Evolutionary conservation across 92 coral and sea anemone genomes (phyloP), one percentile per base, ranked within the genome.

Genomic region (Desmophyllum pertusum): DNA sequence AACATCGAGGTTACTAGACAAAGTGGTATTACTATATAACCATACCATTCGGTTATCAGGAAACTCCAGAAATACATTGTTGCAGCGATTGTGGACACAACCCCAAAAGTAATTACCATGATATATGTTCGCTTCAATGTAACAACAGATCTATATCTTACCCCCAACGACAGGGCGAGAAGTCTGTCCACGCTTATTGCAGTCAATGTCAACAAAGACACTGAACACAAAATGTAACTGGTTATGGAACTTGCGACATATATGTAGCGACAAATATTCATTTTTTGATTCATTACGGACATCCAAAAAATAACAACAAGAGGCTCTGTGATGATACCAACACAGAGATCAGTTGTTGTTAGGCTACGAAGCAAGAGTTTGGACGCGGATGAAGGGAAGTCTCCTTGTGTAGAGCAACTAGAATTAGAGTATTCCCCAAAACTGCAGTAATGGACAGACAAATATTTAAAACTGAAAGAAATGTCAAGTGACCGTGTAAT

Each of bases 291-390:
- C 7, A 50, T 50, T 15, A 50, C 11, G 18, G 55, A 50, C 13
- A 50, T 13, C 55, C 55, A 21, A 50, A 13, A 50, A 50, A 50
- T 21, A 50, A 21, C 18, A 13, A 3, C 15, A 50, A 50, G 18
- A 6, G 55, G 15, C 55, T n/a, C n/a, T n/a, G n/a, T n/a, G n/a
- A n/a, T 1, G 4, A 68, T 15, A 69, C 85, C 68, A 36, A 81
- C 85, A 48, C 35, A 68, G 18, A 81, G 77, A 81, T 81, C 86
- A 15, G 86, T 81, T 71, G 59, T 30, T 7, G 79, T 59, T 2
- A 81, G 70, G 53, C 40, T 29, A 15, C 68, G 79, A 41, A 81
- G 38, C 53, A 81, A 25, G 10, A 81, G 69, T 43, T 70, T 81
- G 40, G 79, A 70, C 19, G 86, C 21, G 70, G 59, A 59, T 57